These are phyloP conservation scores for Brachionus koreanus DNA, from an alignment of 1,140 invertebrate species.

Conservation along the genomic window DNA sequence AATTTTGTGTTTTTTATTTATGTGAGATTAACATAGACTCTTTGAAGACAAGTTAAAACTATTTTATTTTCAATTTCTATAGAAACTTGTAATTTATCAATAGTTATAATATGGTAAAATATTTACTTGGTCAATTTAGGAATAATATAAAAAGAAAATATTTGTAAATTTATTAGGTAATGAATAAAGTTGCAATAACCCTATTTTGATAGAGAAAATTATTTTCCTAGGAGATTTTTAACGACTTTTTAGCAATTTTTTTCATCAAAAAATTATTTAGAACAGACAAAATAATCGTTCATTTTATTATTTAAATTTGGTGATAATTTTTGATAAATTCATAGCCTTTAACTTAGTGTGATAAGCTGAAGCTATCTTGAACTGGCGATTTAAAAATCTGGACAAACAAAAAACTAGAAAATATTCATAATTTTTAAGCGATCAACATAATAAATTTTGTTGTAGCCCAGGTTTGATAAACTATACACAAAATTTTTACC, in stretches of 20 bases:
- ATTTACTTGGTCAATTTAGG: not conserved
- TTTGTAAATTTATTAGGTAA: too few relatives aligned
- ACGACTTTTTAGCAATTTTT: too few relatives aligned
- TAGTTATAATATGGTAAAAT: not conserved
- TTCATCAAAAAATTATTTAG: too few relatives aligned
- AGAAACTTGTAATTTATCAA: not conserved
- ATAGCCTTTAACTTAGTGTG: not conserved
- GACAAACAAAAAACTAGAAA: not conserved
- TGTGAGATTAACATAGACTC: not conserved
- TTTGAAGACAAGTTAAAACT: not conserved
- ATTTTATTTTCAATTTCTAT: not conserved
- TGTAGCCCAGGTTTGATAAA: not conserved
- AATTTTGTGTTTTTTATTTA: not conserved
- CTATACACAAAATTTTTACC: conserved; percentile 5
- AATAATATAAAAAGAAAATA: too few relatives aligned
- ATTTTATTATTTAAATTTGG: too few relatives aligned
- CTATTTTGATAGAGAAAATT: too few relatives aligned
- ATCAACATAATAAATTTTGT: conserved; percentile 37
- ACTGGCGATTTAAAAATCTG: not conserved
- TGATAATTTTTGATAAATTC: not conserved
- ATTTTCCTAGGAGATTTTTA: too few relatives aligned
- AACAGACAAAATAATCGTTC: too few relatives aligned
- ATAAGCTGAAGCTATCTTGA: not conserved
- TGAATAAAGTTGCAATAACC: too few relatives aligned
- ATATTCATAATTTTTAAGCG: not conserved